Base-by-base conservation (phyloP, 1,140 invertebrate genomes). In the Palaemon carinicauda region DNA sequence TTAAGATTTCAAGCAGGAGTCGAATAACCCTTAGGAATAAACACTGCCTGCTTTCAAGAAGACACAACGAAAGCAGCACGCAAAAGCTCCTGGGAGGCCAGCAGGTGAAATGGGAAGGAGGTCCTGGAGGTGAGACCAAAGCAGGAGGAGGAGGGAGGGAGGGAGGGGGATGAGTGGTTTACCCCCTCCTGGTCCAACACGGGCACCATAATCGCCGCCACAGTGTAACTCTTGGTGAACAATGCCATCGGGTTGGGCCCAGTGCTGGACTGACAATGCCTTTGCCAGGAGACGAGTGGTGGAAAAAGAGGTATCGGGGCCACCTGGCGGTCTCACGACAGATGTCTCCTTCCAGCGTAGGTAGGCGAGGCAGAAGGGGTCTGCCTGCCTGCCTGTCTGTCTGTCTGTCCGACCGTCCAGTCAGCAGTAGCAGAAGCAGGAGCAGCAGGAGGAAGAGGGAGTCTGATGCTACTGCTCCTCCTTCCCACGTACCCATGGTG, bases 291-390 rank as follows among this genome's bases (percentile, higher is more conserved):
- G 73, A 83, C 82, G 82, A 83, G 82, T 77, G 73, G 82, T 73
- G 82, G 82, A 83, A 83, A 83, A 83, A 83, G 82, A 83, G 82
- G 82, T 60, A 77, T n/a, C n/a, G 52, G 75, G 73, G 73, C 52
- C 82, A 83, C 82, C 82, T 83, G 82, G 82, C 82, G 19, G 52
- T 53, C 33, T 50, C 12, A 69, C 74, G 82, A 83, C 82, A 83
- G 82, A 83, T 83, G 82, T 83, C 82, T 73, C 82, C 74, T 73
- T 73, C 82, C 74, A 33, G 53, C 31, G 56, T 73, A 21, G 50
- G 73, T 51, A 56, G 50, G 51, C 50, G 24, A 53, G 54, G 3
- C 15, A 71, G n/a, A 17, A 82, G 78, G 10, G n/a, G n/a, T n/a
- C n/a, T n/a, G n/a, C n/a, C n/a, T n/a, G n/a, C 21, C 19, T 14